phyloP scores from a whole-genome alignment of 1,140 invertebrate genomes.

The Brachionus koreanus region DNA sequence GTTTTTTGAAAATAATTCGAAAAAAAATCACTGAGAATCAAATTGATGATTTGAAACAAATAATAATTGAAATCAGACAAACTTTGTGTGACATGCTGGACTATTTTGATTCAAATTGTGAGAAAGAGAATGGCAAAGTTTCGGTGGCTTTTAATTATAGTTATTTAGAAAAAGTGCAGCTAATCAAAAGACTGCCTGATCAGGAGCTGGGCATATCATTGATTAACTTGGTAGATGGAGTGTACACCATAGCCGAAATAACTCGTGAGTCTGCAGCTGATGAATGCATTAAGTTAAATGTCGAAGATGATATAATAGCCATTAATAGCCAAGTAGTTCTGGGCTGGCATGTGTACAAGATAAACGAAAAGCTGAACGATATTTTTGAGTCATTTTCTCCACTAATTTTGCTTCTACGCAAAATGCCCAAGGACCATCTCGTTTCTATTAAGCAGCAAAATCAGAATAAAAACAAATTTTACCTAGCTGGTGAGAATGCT shows the following conservation, averaged over 20 bases:
- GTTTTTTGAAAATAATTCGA: neutral
- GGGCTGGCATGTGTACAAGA: neutral
- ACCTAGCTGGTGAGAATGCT: neutral
- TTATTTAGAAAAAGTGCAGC: conserved; percentile 31
- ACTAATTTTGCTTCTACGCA: conserved; percentile 8
- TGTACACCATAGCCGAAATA: conserved; percentile 39
- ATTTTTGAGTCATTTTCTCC: neutral
- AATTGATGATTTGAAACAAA: conserved; percentile 1
- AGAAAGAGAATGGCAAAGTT: conserved; percentile 38
- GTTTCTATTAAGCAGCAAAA: conserved; percentile 3
- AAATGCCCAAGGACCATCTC: conserved; percentile 31
- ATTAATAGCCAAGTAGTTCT: conserved; percentile 32
- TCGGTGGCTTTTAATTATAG: conserved; percentile 24
- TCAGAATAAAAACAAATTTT: conserved; percentile 21
- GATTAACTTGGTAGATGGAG: conserved; percentile 14
- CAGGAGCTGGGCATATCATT: conserved; percentile 9
- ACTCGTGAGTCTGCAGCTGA: conserved; percentile 4
- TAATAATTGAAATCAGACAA: neutral
- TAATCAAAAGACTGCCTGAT: neutral
- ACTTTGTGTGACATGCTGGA: neutral
- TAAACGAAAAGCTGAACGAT: neutral
- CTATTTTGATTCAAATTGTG: conserved; percentile 16
- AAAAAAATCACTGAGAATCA: conserved; percentile 38
- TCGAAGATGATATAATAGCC: conserved; percentile 34
- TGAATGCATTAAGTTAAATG: conserved; percentile 31